Evolutionary conservation across 1,140 invertebrate species (phyloP).

Genomic region (Calephelis virginiensis): DNA sequence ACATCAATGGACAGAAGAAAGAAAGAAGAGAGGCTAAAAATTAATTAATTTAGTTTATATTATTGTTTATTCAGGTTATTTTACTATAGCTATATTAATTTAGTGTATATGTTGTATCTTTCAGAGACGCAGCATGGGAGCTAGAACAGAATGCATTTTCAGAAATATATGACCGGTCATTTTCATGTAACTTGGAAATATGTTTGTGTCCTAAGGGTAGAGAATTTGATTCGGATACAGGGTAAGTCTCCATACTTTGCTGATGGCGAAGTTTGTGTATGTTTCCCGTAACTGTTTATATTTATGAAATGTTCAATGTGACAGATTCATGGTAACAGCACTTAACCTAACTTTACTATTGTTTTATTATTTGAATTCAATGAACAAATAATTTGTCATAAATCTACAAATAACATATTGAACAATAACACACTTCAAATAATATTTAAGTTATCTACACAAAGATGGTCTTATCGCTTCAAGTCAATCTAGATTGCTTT

Average conservation of each 20-base stretch:
- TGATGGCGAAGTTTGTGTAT: not conserved
- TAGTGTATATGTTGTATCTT: slow-evolving; percentile 21
- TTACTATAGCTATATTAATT: not conserved
- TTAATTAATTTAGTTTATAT: not conserved
- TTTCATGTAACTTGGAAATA: slow-evolving; percentile 38
- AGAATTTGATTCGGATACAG: slow-evolving; percentile 38
- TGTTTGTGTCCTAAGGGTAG: slow-evolving; percentile 55
- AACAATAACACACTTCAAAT: too few relatives aligned
- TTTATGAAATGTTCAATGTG: too few relatives aligned
- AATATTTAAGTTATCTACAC: too few relatives aligned
- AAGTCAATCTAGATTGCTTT: too few relatives aligned
- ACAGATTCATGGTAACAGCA: too few relatives aligned
- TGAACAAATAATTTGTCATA: too few relatives aligned
- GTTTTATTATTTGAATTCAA: too few relatives aligned
- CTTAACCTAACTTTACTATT: too few relatives aligned
- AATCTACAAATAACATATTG: too few relatives aligned
- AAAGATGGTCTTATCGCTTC: too few relatives aligned
- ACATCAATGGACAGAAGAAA: too few relatives aligned
- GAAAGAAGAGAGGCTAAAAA: too few relatives aligned
- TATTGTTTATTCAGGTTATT: not conserved
- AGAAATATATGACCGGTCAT: slow-evolving; percentile 63
- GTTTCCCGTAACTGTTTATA: not conserved
- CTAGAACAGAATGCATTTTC: slow-evolving; percentile 81
- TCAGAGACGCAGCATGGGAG: slow-evolving; percentile 85
- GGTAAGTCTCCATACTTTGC: slow-evolving; percentile 30